Evolutionary conservation across 2,113 vertebrate species (phyloP), one percentile per base, ranked within the genome.

Genomic region (Urocynchramus pylzowi): DNA sequence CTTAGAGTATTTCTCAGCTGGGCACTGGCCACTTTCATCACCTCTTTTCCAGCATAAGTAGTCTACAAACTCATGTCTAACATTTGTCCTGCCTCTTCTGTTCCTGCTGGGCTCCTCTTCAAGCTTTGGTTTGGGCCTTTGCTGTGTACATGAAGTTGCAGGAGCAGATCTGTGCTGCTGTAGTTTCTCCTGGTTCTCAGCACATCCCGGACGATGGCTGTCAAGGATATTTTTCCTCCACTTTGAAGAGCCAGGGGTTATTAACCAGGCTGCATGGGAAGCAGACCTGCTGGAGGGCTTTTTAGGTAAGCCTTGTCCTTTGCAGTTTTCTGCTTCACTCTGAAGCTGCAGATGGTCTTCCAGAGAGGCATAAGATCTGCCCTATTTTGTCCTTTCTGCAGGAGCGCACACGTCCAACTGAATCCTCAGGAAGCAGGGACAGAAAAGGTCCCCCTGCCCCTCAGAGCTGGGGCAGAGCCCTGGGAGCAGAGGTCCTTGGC

Each of bases 161-260:
- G 65, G 28, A 85, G n/a, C 6, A 5, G 74, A 50, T 64, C 44
- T n/a, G 30, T 52, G 53, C 82, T 71, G 87, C 45, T 12, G 1
- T 6, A 13, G 39, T 19, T 30, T 84, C 37, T 52, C 50, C 27
- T 1, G 16, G 42, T 50, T 20, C 26, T 61, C 42, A 13, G 63
- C 30, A 13, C 1, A 2, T 47, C 45, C n/a, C 0, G 0, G 39
- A 12, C 0, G 0, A 23, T 33, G 69, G 42, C 53, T 90, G 41
- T 31, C 3, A 4, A 39, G 59, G 37, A 33, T 35, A 27, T 19
- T 77, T 78, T 23, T 35, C n/a, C n/a, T 50, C 20, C 1, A 1
- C 44, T 63, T 67, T 3, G 19, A 59, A 44, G 47, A 52, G 42
- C n/a, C 10, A 22, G n/a, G 42, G 31, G 2, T 63, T 33, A 27